Evolutionary conservation across 2,888 invertebrate genomes (phyloP).

Genomic region (Chrysolina haemoptera): DNA sequence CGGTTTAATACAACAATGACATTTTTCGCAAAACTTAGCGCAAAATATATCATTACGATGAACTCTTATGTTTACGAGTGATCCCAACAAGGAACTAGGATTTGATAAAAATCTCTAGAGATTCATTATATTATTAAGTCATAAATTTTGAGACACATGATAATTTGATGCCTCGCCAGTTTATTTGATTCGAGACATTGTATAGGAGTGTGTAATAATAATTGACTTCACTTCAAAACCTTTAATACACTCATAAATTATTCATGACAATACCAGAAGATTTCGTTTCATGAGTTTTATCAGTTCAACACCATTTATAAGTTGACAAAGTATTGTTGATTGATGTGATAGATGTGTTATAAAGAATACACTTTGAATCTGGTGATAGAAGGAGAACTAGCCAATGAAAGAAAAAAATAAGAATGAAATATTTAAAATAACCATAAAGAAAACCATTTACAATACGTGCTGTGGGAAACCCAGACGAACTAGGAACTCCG

Average conservation of each 20-base stretch:
- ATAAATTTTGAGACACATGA: constrained; percentile 35
- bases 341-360: too few species aligned
- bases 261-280: constrained; percentile 33
- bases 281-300: constrained; percentile 21
- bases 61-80: constrained; percentile 23
- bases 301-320: background rate
- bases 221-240: constrained; percentile 38
- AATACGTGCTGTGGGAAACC: too few species aligned
- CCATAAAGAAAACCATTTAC: too few species aligned
- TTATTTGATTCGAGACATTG: constrained; percentile 38
- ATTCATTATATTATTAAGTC: constrained; percentile 39
- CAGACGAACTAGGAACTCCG: too few species aligned
- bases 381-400: too few species aligned
- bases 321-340: too few species aligned
- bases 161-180: constrained; percentile 34
- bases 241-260: constrained; percentile 35
- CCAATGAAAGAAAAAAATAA: too few species aligned
- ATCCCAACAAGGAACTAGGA: constrained; percentile 28
- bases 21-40: background rate
- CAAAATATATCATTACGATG: constrained; percentile 22
- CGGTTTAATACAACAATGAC: constrained; percentile 1
- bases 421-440: too few species aligned
- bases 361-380: too few species aligned
- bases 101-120: constrained; percentile 7
- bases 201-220: constrained; percentile 39